phyloP scores from a whole-genome alignment of 1,140 invertebrate species.

The Drosophila melanogaster region Release_6_plus_ISO1_MT NT_033777.3:5550001-5550500 shows the following conservation, averaged over 20 bases:
- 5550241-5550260: no score
- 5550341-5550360: slow-evolving; percentile 8
- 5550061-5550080: slow-evolving; percentile 40
- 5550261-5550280: no score
- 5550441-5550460: slow-evolving; percentile 6
- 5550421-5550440: slow-evolving; percentile 2
- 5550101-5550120: slow-evolving; percentile 21
- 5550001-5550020: slow-evolving; percentile 7
- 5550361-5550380: neutral
- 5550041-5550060: slow-evolving; percentile 27
- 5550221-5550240: neutral
- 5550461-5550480: neutral
- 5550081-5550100: slow-evolving; percentile 22
- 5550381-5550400: slow-evolving; percentile 13
- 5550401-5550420: slow-evolving; percentile 21
- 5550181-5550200: no score
- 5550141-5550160: neutral
- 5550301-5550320: neutral
- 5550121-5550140: neutral
- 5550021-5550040: slow-evolving; percentile 12
- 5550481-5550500: neutral
- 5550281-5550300: neutral
- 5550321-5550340: neutral
- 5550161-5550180: neutral
- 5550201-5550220: neutral